Conservation (phyloP, 2,888 invertebrate genomes). For the Lobophora halterata region DNA sequence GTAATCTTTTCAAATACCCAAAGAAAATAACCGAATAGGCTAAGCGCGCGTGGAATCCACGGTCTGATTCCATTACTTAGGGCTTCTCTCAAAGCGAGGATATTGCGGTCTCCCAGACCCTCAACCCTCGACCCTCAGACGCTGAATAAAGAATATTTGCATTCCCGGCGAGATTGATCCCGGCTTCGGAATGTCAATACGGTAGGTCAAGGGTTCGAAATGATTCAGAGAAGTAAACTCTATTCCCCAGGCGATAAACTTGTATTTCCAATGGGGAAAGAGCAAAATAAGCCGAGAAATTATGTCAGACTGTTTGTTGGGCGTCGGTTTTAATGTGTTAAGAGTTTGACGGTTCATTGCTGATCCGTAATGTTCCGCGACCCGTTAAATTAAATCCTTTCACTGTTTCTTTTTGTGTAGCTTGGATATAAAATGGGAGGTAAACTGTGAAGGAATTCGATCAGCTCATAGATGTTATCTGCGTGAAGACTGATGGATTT, state of each 20-base stretch:
- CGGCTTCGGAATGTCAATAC: constrained; percentile 34
- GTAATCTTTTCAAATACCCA: constrained; percentile 8
- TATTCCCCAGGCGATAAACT: constrained; percentile 4
- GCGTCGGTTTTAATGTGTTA: constrained; percentile 32
- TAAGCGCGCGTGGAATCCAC: constrained; percentile 24
- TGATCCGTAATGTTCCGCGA: constrained; percentile 16
- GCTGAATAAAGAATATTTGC: constrained; percentile 36
- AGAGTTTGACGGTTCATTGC: constrained; percentile 27
- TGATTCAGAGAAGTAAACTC: constrained; percentile 11
- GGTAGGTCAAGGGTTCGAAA: constrained; percentile 28
- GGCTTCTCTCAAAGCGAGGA: constrained; percentile 60
- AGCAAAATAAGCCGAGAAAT: constrained; percentile 23
- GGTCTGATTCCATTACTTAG: constrained; percentile 73
- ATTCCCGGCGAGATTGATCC: constrained; percentile 36
- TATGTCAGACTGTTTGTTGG: constrained; percentile 30
- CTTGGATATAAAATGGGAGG: constrained; percentile 1
- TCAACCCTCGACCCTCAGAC: constrained; percentile 28
- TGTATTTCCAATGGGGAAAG: constrained; percentile 15
- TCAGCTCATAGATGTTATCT: background rate
- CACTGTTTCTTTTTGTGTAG: constrained; percentile 14
- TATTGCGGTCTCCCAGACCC: constrained; percentile 46
- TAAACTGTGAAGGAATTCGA: too few relatives aligned
- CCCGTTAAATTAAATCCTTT: constrained; percentile 19
- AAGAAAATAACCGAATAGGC: constrained; percentile 25
- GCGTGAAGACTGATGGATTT: constrained; percentile 1